Base-by-base conservation (phyloP, 2,888 invertebrate genomes). In the Dermolepida albohirtum region DNA sequence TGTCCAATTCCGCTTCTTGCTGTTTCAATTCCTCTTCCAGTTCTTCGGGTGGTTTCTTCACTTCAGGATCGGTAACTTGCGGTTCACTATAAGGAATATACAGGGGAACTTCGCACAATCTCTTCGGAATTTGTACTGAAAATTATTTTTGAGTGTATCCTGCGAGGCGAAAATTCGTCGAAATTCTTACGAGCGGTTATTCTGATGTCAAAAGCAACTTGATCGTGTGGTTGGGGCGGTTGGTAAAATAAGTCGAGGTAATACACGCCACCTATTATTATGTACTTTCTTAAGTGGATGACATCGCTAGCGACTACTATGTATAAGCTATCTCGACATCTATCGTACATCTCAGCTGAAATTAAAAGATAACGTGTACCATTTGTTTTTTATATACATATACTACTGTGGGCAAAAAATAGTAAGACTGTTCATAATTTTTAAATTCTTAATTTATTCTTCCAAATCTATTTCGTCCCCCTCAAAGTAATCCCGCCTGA, bases 11-110 rank as follows among this genome's bases (percentile, higher is more conserved):
- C 1, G 87, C 85, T 74, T 94, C 93, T 22, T 90, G 86, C 73
- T 86, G 87, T 77, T 90, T 91, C 79, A 92, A 88, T 79, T 94
- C 93, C 0, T 89, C 89, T 76, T 94, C 94, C 22, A 94, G 90
- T 77, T 93, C 91, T 83, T 94, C 93, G 0, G 94, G 93, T 17
- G 89, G 85, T 51, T 92, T 86, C 5, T 89, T 88, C 2, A 89
- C 87, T 0, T 90, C 90, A 0, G 89, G 86, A 1, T 89, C 86
- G 0, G 88, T 87, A 0, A 40, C 51, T 89, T 88, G 87, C 0
- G 92, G 90, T 0, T 92, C 89, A 1, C 87, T 85, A 78, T 92
- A 93, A 16, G 88, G 87, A 12, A 90, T 89, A 67, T 87, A 87
- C 76, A 92, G 93, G 0, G 84, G 83, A 14, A 88, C 87, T 44